A percentile compares a stretch with the other conserved stretches of the same genome.
These are phyloP conservation scores for Antigone vipio DNA, from an alignment of 2,113 vertebrate genomes.

Conservation along the genomic window DNA sequence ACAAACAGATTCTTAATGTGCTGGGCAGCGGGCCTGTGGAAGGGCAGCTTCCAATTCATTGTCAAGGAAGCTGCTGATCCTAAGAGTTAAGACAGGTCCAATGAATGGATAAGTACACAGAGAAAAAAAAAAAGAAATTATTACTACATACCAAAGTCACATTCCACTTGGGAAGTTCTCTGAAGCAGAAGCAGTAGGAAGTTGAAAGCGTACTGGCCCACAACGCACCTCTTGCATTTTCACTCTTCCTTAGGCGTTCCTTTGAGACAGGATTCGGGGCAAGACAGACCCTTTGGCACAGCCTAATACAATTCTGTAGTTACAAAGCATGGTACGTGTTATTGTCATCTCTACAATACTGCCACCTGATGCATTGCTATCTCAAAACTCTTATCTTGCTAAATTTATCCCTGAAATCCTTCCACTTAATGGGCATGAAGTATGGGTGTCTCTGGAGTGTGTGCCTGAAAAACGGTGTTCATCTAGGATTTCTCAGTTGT, in stretches of 20 bases:
- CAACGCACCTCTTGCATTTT: background rate
- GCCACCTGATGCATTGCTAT: background rate
- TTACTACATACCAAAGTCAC: background rate
- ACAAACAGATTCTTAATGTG: background rate
- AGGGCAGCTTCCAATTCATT: background rate
- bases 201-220: background rate
- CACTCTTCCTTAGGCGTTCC: background rate
- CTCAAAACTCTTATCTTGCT: background rate
- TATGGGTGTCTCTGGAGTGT: background rate
- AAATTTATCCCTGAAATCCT: background rate
- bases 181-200: background rate
- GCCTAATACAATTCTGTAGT: background rate
- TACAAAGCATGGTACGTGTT: background rate
- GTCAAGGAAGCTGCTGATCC: background rate
- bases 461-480: background rate
- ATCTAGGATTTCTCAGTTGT: background rate
- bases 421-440: background rate
- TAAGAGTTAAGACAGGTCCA: background rate
- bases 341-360: background rate
- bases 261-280: background rate
- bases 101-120: background rate
- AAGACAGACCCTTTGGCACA: background rate
- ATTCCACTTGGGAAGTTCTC: background rate
- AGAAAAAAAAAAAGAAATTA: background rate
- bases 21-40: background rate